Base-by-base conservation (phyloP, 2,888 invertebrate genomes). In the Drosophila pseudotakahashii region DNA sequence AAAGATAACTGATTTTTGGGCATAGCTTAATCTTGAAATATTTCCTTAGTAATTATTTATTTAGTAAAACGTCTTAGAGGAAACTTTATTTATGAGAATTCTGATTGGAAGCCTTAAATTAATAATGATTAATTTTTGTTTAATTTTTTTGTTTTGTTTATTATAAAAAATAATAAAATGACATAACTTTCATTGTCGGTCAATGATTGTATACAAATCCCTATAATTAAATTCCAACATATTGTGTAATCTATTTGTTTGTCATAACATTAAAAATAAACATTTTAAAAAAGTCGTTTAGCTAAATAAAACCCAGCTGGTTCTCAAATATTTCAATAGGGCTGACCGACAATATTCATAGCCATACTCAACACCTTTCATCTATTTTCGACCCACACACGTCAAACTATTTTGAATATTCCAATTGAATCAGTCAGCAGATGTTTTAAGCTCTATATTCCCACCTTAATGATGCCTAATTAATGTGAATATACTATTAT, bases 301-400 rank as follows among this genome's bases (percentile, higher is more conserved):
- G 57, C 39, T 37, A 54, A 54, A 34, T 48, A 48, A 58, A 39
- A 39, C 19, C 6, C 39, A 30, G 58, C 58, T 39, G 58, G 14
- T 19, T 58, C 39, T 53, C n/a, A 10, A 30, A n/a, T 53, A 30
- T 26, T 39, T 47, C 45, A 14, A 10, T 30, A 14, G 30, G 45
- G 45, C 44, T 44, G 23, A 73, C 77, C 75, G 64, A 67, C 79
- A 70, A 78, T 74, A 79, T 70, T 47, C 68, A 47, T 64, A 47
- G 74, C 62, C 73, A 79, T 74, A 79, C 50, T 73, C 74, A 63
- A 83, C 82, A 78, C 82, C 86, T 86, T 75, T 82, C 66, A 50
- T 75, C 78, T 66, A 68, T 76, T 76, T 69, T 45, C 32, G 13
- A 14, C 64, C 64, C 66, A 64, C 64, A 64, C 64, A 64, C 52